phyloP scores from a whole-genome alignment of 2,797 vertebrate genomes.

The Pseudochirops cupreus region DNA sequence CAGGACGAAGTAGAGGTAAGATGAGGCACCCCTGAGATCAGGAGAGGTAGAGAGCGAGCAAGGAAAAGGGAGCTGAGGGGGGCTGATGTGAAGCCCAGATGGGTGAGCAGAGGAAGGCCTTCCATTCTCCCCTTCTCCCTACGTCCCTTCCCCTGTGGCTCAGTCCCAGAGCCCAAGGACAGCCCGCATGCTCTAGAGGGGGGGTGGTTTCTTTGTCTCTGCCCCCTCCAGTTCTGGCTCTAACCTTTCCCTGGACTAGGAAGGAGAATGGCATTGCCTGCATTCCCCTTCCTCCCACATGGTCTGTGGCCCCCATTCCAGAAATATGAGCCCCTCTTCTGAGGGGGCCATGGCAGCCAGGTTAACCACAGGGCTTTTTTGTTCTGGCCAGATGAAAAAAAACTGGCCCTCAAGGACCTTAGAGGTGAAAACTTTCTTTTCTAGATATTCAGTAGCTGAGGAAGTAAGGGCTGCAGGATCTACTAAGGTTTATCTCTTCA shows the following conservation, averaged over 20 bases:
- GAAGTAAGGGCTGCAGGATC: background rate
- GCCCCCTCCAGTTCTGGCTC: background rate
- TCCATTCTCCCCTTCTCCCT: background rate
- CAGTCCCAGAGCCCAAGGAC: background rate
- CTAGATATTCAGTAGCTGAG: background rate
- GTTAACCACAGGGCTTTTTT: background rate
- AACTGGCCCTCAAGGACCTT: background rate
- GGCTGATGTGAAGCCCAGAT: rapidly evolving
- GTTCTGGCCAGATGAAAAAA: background rate
- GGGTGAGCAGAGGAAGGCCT: background rate
- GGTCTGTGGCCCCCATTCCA: background rate
- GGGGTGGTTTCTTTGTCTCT: background rate
- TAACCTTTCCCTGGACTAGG: background rate
- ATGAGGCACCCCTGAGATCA: background rate
- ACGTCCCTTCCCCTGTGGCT: background rate
- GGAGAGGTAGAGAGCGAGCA: background rate
- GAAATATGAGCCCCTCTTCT: background rate
- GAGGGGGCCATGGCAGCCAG: background rate
- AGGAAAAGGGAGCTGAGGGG: background rate
- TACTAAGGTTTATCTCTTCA: background rate
- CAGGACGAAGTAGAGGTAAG: too few relatives aligned
- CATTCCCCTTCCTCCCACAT: background rate
- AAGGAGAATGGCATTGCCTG: background rate
- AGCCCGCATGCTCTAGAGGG: background rate
- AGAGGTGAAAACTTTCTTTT: background rate